Conservation (phyloP, 2,113 vertebrate species). For the Synodontis membranacea region DNA sequence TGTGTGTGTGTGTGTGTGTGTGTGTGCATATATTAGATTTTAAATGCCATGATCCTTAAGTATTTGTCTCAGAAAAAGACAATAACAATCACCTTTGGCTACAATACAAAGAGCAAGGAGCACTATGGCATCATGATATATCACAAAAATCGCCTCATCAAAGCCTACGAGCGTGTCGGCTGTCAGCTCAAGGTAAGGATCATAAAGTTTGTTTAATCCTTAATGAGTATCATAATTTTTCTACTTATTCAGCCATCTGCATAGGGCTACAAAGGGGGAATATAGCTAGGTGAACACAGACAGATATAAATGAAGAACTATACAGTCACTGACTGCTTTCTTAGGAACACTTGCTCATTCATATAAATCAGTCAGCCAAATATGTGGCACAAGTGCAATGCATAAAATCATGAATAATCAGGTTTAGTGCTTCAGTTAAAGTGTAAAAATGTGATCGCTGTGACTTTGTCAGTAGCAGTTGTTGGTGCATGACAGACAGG, state of each 20-base stretch:
- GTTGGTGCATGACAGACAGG: too few species aligned
- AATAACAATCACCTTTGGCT: slow-evolving; percentile 89
- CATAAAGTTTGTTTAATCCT: background rate
- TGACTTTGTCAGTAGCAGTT: too few species aligned
- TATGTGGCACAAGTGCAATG: too few species aligned
- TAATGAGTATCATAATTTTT: background rate
- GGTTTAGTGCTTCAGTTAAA: too few species aligned
- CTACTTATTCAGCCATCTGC: background rate
- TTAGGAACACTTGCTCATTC: too few species aligned
- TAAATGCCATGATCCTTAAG: slow-evolving; percentile 48
- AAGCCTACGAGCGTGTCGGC: slow-evolving; percentile 90
- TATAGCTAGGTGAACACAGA: background rate
- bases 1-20: too few species aligned
- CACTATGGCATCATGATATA: slow-evolving; percentile 99
- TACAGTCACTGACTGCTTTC: too few species aligned
- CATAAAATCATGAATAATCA: too few species aligned
- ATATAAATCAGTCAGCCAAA: too few species aligned
- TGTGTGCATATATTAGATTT: too few species aligned
- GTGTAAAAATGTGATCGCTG: too few species aligned
- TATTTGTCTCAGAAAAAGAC: slow-evolving; percentile 64
- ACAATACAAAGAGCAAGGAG: slow-evolving; percentile 93
- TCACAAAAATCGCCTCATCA: slow-evolving; percentile 73
- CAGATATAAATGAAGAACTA: background rate
- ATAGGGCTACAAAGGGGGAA: background rate
- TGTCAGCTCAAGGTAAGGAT: slow-evolving; percentile 85